Evolutionary conservation across 2,888 invertebrate species (phyloP).

Genomic region (Atherix ibis): DNA sequence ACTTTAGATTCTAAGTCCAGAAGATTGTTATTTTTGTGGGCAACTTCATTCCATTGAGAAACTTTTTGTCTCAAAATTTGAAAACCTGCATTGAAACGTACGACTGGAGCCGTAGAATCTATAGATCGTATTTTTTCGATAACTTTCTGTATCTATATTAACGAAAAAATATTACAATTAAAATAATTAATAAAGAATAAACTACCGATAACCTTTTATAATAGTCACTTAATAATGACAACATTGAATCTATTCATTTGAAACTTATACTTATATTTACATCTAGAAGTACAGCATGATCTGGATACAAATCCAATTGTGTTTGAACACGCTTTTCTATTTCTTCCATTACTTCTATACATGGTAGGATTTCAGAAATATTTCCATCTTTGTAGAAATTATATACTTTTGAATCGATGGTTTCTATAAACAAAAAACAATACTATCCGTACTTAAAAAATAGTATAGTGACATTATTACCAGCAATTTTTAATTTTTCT

Average conservation of each 20-base stretch:
- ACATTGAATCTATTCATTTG: background rate
- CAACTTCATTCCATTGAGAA: constrained; percentile 85
- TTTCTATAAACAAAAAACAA: too few relatives aligned
- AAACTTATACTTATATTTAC: constrained; percentile 31
- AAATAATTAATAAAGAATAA: constrained; percentile 1
- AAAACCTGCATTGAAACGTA: constrained; percentile 76
- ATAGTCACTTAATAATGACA: too few relatives aligned
- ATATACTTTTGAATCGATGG: too few relatives aligned
- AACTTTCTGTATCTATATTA: constrained; percentile 37
- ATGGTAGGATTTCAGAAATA: constrained; percentile 57
- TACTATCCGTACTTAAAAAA: background rate
- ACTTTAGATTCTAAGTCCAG: constrained; percentile 53
- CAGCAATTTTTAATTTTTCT: too few relatives aligned
- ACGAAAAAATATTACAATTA: constrained; percentile 4
- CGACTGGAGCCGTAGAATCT: constrained; percentile 64
- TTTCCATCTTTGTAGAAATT: constrained; percentile 79
- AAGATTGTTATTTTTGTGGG: constrained; percentile 73
- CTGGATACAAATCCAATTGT: constrained; percentile 68
- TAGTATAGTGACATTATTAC: constrained; percentile 15
- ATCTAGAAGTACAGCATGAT: constrained; percentile 72
- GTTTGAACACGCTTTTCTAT: constrained; percentile 45
- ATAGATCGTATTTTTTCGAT: constrained; percentile 50
- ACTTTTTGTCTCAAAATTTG: constrained; percentile 74
- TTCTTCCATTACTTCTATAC: constrained; percentile 49
- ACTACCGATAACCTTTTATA: background rate